Conservation (phyloP, 2,113 vertebrate species). For the Microcebus jonahi region DNA sequence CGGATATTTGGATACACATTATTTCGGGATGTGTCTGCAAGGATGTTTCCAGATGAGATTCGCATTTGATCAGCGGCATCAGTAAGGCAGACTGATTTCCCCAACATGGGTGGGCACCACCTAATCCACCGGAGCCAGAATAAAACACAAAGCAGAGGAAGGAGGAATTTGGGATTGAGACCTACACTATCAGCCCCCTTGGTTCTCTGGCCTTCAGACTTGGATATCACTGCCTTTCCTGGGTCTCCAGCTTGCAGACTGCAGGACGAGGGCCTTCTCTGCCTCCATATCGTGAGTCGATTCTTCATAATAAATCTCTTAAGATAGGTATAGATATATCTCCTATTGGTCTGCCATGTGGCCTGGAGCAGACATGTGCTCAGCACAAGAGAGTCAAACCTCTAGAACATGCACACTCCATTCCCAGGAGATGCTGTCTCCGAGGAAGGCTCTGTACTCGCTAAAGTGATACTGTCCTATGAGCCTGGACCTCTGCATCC, state of each 20-base stretch:
- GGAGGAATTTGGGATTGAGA: background rate
- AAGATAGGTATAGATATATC: no score
- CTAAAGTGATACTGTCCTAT: background rate
- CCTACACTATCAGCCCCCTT: background rate
- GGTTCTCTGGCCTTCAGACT: background rate
- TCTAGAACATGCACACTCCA: background rate
- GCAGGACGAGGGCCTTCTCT: background rate
- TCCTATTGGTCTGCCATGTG: background rate
- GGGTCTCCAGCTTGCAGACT: background rate
- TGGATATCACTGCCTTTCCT: background rate
- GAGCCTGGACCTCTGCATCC: background rate
- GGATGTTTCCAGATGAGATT: background rate
- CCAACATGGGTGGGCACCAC: no score
- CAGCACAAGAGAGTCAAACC: rapidly evolving
- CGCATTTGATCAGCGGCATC: background rate
- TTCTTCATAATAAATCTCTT: background rate
- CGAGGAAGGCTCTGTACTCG: background rate
- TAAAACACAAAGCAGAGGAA: background rate
- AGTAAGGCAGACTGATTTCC: background rate
- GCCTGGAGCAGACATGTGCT: background rate
- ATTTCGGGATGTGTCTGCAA: background rate
- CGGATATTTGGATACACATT: background rate
- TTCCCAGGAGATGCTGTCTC: background rate
- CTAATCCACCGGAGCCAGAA: background rate
- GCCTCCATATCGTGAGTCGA: background rate